Conservation (phyloP, 2,113 vertebrate species). For the Platichthys flesus region DNA sequence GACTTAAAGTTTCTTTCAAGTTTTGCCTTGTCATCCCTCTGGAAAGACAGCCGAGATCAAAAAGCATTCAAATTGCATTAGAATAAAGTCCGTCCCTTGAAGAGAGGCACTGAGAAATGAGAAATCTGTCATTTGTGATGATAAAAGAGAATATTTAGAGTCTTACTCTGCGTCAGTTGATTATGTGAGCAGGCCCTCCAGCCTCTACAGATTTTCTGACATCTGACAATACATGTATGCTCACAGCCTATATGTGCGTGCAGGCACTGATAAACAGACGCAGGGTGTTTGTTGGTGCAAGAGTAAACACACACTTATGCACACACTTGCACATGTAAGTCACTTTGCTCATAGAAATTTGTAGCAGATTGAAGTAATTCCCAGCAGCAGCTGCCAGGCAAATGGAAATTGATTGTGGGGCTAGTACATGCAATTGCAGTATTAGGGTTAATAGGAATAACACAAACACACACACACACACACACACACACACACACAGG, state of each 20-base stretch:
- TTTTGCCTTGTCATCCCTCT: conserved; percentile 27
- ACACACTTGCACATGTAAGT: not conserved
- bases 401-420: conserved; percentile 49
- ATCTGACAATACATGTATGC: conserved; percentile 16
- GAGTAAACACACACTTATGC: not conserved
- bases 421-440: conserved; percentile 34
- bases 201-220: conserved; percentile 27
- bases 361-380: conserved; percentile 23
- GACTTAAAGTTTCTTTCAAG: conserved; percentile 61
- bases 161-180: conserved; percentile 53
- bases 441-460: conserved; percentile 33
- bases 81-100: conserved; percentile 65
- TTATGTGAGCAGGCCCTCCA: conserved; percentile 31
- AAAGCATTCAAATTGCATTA: conserved; percentile 61
- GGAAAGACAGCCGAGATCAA: conserved; percentile 60
- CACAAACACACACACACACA: conserved; percentile 8
- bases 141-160: conserved; percentile 77
- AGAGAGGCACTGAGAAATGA: conserved; percentile 59
- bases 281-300: not conserved
- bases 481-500: not conserved
- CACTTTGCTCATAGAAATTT: conserved; percentile 15
- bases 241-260: not conserved
- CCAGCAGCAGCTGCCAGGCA: conserved; percentile 31
- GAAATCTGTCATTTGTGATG: conserved; percentile 71
- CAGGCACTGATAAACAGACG: conserved; percentile 12